Evolutionary conservation across 2,888 invertebrate species (phyloP).

Genomic region (Conus canariensis): DNA sequence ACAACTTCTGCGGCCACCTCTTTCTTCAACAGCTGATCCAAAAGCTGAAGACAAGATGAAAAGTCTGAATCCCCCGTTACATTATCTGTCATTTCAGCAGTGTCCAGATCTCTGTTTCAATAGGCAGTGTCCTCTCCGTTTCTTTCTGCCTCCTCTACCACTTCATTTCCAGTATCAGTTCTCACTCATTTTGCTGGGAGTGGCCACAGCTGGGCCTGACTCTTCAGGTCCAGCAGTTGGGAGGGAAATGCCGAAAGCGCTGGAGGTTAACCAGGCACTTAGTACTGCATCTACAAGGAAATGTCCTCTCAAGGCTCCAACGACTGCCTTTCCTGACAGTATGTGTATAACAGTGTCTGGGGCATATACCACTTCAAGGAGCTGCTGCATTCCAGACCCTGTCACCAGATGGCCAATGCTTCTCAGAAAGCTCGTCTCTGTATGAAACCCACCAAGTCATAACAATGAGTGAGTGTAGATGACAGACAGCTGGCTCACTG

Average conservation of each 20-base stretch:
- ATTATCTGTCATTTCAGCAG: too few relatives aligned
- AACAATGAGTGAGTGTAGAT: conserved; percentile 50
- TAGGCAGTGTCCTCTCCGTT: too few relatives aligned
- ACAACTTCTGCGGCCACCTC: neutral
- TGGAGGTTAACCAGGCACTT: neutral
- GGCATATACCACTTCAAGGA: conserved; percentile 15
- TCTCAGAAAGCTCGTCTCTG: conserved; percentile 33
- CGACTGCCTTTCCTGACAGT: conserved; percentile 13
- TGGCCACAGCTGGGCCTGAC: conserved; percentile 20
- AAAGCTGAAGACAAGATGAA: neutral
- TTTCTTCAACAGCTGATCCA: neutral
- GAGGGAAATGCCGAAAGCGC: neutral
- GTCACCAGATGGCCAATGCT: conserved; percentile 26
- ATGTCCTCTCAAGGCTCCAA: conserved; percentile 18
- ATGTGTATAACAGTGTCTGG: conserved; percentile 16
- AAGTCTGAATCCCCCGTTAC: neutral
- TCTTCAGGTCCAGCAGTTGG: conserved; percentile 42
- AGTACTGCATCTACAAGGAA: conserved; percentile 30
- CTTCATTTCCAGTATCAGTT: conserved; percentile 53
- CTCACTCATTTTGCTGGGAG: conserved; percentile 34
- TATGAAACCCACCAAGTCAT: conserved; percentile 44
- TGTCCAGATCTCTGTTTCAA: too few relatives aligned
- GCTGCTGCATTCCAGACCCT: neutral
- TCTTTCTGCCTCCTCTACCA: neutral
- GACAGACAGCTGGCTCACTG: neutral